phyloP scores from a whole-genome alignment of 1,140 invertebrate genomes.

The Phymastichus coffea region DNA sequence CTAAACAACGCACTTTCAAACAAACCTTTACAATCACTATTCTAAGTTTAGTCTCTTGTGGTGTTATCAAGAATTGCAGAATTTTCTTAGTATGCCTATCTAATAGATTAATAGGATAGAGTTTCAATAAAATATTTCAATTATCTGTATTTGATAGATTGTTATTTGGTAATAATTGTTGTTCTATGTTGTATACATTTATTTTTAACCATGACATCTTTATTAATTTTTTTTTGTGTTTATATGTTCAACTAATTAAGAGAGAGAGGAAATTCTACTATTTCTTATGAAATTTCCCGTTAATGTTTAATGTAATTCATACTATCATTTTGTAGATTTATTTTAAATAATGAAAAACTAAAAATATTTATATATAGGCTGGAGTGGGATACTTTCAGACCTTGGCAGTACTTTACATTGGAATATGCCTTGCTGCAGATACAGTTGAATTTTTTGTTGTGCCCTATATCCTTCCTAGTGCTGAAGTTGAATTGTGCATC shows the following conservation, averaged over 20 bases:
- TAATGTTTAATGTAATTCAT: neutral
- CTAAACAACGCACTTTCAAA: no score
- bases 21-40: no score
- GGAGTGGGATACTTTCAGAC: conserved; percentile 74
- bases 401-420: conserved; percentile 64
- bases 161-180: no score
- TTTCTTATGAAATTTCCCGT: neutral
- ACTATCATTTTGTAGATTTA: neutral
- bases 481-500: conserved; percentile 76
- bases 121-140: no score
- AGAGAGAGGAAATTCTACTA: neutral
- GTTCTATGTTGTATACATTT: no score
- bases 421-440: conserved; percentile 73
- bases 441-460: conserved; percentile 74
- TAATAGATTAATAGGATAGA: no score
- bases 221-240: neutral
- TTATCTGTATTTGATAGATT: no score
- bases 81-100: no score
- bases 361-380: conserved; percentile 56
- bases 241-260: neutral
- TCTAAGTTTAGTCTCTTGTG: no score
- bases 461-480: conserved; percentile 75
- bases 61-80: no score
- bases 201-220: no score
- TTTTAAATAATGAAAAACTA: neutral